Conservation (phyloP, 2,888 invertebrate species). For the Timema cristinae region DNA sequence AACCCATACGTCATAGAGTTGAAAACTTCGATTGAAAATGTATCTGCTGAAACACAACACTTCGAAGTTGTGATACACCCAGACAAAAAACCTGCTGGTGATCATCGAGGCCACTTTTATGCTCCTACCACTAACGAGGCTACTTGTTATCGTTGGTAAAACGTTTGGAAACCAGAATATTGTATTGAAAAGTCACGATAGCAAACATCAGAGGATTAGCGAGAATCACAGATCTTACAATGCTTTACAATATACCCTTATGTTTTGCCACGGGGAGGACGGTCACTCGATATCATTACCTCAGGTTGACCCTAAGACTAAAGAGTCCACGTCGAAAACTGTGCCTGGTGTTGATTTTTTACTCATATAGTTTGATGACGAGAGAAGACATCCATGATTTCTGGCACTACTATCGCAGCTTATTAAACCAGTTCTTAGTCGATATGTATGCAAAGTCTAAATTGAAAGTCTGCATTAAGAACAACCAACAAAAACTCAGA, state of each 20-base stretch:
- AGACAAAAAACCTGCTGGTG: background rate
- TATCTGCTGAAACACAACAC: constrained; percentile 13
- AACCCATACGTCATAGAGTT: background rate
- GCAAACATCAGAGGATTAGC: background rate
- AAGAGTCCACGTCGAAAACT: constrained; percentile 19
- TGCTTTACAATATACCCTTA: constrained; percentile 38
- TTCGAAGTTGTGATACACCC: constrained; percentile 2
- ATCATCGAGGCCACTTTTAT: constrained; percentile 19
- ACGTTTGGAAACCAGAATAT: constrained; percentile 33
- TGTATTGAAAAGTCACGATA: constrained; percentile 32
- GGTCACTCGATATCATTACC: constrained; percentile 28
- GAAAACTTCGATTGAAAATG: constrained; percentile 19
- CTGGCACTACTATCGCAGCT: constrained; percentile 27
- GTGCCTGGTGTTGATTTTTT: constrained; percentile 31
- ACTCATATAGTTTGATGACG: constrained; percentile 33
- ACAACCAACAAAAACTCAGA: constrained; percentile 28
- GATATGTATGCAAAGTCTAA: constrained; percentile 31
- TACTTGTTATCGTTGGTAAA: constrained; percentile 13
- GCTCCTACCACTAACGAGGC: constrained; percentile 25
- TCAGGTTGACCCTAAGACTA: constrained; percentile 25
- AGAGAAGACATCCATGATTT: constrained; percentile 18
- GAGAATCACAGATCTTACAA: constrained; percentile 31
- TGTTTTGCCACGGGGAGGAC: constrained; percentile 36
- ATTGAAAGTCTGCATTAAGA: background rate
- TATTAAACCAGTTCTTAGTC: constrained; percentile 37